Evolutionary conservation across 1,140 invertebrate genomes (phyloP).

Genomic region (Diachasmimorpha longicaudata): DNA sequence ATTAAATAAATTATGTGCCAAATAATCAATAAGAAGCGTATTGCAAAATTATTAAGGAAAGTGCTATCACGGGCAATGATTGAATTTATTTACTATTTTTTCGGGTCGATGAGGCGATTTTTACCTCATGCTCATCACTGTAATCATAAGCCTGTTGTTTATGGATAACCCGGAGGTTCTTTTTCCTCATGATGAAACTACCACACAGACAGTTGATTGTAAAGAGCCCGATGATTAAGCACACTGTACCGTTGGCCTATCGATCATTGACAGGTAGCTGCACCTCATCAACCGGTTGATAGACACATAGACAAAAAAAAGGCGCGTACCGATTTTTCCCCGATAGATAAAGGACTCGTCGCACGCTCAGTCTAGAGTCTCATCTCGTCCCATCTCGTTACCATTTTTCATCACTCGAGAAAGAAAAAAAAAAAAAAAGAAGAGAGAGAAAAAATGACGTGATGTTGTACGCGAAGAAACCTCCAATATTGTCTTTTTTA

Average conservation of each 20-base stretch:
- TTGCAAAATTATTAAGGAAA: too few relatives aligned
- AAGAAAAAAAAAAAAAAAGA: background rate
- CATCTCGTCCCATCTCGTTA: background rate
- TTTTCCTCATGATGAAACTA: slow-evolving; percentile 48
- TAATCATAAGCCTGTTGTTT: slow-evolving; percentile 53
- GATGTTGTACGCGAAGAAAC: too few relatives aligned
- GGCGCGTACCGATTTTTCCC: background rate
- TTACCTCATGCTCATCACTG: slow-evolving; percentile 39
- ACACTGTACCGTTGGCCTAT: background rate
- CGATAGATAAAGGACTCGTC: background rate
- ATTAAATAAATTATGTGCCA: too few relatives aligned
- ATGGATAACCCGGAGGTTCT: slow-evolving; percentile 55
- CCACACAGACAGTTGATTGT: background rate
- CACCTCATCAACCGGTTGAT: background rate
- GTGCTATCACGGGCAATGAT: background rate
- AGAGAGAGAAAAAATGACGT: background rate
- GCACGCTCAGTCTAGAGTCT: background rate
- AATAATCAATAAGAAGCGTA: too few relatives aligned
- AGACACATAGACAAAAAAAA: background rate
- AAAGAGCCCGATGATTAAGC: background rate
- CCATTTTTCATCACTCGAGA: background rate
- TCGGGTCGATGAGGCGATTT: background rate
- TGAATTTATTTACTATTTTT: background rate
- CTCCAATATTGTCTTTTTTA: background rate
- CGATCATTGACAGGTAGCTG: slow-evolving; percentile 11